These are phyloP conservation scores for Micoletzkya japonica DNA, from an alignment of 2,888 invertebrate species.

Conservation along the genomic window DNA sequence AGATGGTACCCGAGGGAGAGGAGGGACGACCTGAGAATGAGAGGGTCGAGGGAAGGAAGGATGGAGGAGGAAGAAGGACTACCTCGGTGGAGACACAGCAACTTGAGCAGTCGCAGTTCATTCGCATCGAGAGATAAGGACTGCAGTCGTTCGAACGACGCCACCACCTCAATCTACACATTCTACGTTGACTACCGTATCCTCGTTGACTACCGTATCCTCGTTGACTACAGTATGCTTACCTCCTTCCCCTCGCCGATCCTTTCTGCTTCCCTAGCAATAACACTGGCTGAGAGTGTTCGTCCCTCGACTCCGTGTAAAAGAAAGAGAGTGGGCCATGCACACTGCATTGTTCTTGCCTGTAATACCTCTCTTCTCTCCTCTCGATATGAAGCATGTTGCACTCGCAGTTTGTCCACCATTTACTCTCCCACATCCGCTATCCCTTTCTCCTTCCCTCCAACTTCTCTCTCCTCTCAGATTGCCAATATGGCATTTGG, in stretches of 20 bases:
- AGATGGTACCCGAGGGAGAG: not conserved
- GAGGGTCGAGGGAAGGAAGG: not conserved
- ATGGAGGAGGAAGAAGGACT: not conserved
- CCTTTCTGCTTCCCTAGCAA: slow-evolving; percentile 1
- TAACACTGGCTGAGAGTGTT: not conserved
- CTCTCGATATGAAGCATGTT: too few relatives aligned
- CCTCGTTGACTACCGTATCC: not conserved
- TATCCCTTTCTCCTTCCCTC: slow-evolving; percentile 6
- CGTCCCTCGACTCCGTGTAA: slow-evolving; percentile 17
- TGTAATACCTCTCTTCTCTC: too few relatives aligned
- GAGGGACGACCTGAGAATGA: not conserved
- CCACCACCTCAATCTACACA: not conserved
- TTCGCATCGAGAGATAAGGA: not conserved
- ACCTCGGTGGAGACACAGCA: slow-evolving; percentile 20
- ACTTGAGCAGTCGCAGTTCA: slow-evolving; percentile 17
- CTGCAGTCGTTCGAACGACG: not conserved
- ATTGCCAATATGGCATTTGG: slow-evolving; percentile 14
- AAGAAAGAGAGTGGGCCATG: slow-evolving; percentile 26
- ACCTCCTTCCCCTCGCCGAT: slow-evolving; percentile 15
- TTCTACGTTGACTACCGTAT: not conserved
- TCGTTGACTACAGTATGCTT: not conserved
- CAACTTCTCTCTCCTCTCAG: slow-evolving; percentile 1
- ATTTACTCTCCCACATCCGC: too few relatives aligned
- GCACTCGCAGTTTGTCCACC: too few relatives aligned
- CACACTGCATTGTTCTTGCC: not conserved